Evolutionary conservation across 2,797 vertebrate genomes (phyloP).

Genomic region (Alca torda): DNA sequence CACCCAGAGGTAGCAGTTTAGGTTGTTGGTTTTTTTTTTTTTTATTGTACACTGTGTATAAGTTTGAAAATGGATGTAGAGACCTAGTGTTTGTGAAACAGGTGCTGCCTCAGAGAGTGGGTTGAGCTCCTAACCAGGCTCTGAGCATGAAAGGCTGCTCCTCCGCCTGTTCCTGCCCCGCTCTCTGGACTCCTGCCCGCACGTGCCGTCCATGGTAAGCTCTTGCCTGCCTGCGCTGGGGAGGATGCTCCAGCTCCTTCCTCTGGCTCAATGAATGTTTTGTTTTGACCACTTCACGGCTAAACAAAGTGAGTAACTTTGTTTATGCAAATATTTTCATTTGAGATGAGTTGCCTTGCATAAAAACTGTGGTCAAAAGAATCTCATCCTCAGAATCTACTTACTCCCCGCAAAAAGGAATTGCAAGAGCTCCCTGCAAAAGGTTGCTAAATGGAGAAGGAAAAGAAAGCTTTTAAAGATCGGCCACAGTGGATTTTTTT

Average conservation of each 20-base stretch:
- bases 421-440: background rate
- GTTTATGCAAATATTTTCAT: background rate
- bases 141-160: background rate
- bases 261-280: background rate
- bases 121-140: background rate
- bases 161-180: background rate
- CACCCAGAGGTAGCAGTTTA: background rate
- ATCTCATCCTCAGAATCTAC: background rate
- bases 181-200: background rate
- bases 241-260: background rate
- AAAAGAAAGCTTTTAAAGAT: background rate
- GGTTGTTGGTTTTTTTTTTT: background rate
- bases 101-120: background rate
- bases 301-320: background rate
- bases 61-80: background rate
- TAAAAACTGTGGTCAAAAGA: background rate
- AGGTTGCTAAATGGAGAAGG: background rate
- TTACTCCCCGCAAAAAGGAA: background rate
- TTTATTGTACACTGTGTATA: background rate
- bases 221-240: background rate
- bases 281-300: background rate
- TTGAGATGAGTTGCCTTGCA: background rate
- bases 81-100: background rate
- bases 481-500: background rate
- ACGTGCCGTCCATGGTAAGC: background rate